Evolutionary conservation across 2,888 invertebrate genomes (phyloP).

Genomic region (Acrobasis consociella): DNA sequence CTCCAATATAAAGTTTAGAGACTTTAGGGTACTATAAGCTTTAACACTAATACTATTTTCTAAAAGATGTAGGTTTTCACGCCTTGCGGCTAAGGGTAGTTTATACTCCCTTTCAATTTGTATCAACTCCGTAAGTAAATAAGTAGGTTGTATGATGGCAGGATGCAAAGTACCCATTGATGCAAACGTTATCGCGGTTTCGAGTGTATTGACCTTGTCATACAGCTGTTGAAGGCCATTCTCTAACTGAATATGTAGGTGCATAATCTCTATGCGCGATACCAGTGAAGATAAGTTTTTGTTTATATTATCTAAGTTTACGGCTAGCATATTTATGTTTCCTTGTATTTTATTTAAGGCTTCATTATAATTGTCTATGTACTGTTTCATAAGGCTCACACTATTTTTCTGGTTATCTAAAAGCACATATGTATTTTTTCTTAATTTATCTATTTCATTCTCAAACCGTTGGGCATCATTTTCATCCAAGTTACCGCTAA

Average conservation of each 20-base stretch:
- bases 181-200: not conserved
- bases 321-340: not conserved
- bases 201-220: not conserved
- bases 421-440: no score
- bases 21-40: slow-evolving; percentile 20
- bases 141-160: not conserved
- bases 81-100: not conserved
- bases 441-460: not conserved
- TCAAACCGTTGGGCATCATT: not conserved
- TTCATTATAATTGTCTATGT: not conserved
- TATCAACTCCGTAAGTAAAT: not conserved
- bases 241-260: not conserved
- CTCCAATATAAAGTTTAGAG: slow-evolving; percentile 12
- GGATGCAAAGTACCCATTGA: not conserved
- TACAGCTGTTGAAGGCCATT: not conserved
- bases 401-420: not conserved
- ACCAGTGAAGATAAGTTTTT: not conserved
- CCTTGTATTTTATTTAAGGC: not conserved
- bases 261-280: not conserved
- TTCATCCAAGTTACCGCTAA: not conserved
- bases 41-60: slow-evolving; percentile 24
- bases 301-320: not conserved
- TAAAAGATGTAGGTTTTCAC: slow-evolving; percentile 6
- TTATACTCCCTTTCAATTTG: not conserved
- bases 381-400: not conserved